Conservation (phyloP, 2,797 vertebrate genomes). For the Ptychobarbus kaznakovi region DNA sequence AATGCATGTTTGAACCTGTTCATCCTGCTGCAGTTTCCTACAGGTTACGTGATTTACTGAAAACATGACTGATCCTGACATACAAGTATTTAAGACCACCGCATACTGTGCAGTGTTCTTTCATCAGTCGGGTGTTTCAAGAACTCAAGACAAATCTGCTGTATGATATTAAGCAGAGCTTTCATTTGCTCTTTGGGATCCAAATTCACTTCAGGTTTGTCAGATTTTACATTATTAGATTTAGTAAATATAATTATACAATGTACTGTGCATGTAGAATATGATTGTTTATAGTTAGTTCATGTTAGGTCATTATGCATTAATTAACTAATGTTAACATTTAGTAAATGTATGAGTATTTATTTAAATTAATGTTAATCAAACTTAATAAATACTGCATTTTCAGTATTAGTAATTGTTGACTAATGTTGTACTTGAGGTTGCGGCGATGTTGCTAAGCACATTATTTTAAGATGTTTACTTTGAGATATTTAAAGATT, state of each 20-base stretch:
- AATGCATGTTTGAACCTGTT: neutral
- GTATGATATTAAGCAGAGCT: neutral
- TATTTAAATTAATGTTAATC: neutral
- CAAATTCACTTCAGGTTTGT: neutral
- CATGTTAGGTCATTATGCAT: neutral
- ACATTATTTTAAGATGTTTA: neutral
- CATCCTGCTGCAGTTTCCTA: neutral
- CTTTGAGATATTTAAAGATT: neutral
- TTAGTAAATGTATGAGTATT: neutral
- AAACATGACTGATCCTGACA: neutral
- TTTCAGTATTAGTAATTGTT: neutral
- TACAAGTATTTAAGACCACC: neutral
- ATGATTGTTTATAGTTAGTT: neutral
- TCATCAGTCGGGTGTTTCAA: neutral
- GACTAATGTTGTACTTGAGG: neutral
- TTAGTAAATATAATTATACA: neutral
- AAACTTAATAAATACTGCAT: neutral
- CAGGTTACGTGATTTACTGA: neutral
- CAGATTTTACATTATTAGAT: neutral
- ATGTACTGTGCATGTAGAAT: neutral
- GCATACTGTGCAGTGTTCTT: neutral
- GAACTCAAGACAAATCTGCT: neutral
- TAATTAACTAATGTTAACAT: neutral
- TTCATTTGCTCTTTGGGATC: neutral
- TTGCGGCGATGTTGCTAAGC: neutral